Evolutionary conservation across 2,888 invertebrate genomes (phyloP).

Genomic region (Oeneis ivallda): DNA sequence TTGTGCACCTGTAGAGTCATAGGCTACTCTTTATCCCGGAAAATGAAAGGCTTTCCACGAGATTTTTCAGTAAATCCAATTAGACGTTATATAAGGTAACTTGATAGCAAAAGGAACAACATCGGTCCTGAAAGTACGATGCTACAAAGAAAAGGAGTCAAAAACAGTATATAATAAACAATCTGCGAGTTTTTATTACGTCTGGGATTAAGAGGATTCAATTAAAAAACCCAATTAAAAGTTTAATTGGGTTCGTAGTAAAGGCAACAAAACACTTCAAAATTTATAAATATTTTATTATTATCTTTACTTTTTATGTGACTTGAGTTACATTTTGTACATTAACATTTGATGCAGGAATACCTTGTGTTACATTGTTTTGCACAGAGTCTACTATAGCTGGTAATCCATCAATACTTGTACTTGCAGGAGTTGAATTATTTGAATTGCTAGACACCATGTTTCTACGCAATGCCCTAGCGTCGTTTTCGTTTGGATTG

Average conservation of each 20-base stretch:
- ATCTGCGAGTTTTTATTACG: too few relatives aligned
- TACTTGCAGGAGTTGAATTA: neutral
- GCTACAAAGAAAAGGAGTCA: too few relatives aligned
- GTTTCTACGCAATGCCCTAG: constrained; percentile 13
- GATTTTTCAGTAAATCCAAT: too few relatives aligned
- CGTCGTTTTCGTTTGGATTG: constrained; percentile 3
- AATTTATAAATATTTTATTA: neutral
- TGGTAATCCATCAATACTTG: neutral
- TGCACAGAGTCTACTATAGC: neutral
- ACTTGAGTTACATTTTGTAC: neutral
- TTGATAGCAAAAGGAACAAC: too few relatives aligned
- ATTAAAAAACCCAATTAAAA: too few relatives aligned
- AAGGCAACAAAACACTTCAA: neutral
- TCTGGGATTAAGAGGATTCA: too few relatives aligned
- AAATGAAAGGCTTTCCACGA: too few relatives aligned
- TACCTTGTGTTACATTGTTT: neutral
- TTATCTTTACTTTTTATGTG: neutral
- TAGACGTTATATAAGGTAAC: too few relatives aligned
- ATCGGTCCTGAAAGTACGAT: too few relatives aligned
- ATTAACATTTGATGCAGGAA: neutral
- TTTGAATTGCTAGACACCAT: neutral
- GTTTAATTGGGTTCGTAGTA: neutral
- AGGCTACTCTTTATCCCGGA: too few relatives aligned
- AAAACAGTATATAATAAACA: too few relatives aligned
- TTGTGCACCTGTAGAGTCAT: too few relatives aligned